Conservation (phyloP, 2,888 invertebrate species). For the Coleophora deauratella region DNA sequence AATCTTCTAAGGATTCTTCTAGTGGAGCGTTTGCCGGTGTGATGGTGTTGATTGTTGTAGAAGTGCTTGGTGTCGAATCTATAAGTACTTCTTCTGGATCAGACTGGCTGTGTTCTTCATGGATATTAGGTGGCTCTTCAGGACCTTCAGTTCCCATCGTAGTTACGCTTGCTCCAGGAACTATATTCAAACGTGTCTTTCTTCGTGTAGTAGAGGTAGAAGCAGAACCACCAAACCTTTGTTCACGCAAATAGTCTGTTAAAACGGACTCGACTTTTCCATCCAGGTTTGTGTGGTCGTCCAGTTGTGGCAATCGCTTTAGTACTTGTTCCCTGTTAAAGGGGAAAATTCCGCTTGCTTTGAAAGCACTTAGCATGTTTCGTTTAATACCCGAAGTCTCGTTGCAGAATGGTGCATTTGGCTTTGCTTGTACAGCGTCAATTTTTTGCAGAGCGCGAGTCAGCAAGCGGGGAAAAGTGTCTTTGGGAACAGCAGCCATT, state of each 20-base stretch:
- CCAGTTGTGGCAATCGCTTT: slow-evolving; percentile 1
- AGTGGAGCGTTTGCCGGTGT: too few relatives aligned
- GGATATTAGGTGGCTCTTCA: neutral
- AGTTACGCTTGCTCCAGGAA: neutral
- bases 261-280: neutral
- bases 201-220: neutral
- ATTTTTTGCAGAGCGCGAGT: slow-evolving; percentile 6
- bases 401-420: neutral
- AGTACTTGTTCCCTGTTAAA: slow-evolving; percentile 7
- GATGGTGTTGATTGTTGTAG: too few relatives aligned
- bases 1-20: too few relatives aligned
- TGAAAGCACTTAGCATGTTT: slow-evolving; percentile 9
- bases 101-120: neutral
- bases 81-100: neutral
- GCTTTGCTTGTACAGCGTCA: slow-evolving; percentile 1
- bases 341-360: slow-evolving; percentile 10
- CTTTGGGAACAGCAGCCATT: slow-evolving; percentile 8
- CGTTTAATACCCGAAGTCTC: slow-evolving; percentile 6
- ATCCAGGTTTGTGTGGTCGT: neutral
- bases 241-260: neutral
- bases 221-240: neutral
- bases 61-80: neutral
- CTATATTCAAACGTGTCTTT: neutral
- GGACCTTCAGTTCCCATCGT: neutral
- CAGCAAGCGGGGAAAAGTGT: slow-evolving; percentile 7